Evolutionary conservation across 2,888 invertebrate genomes (phyloP), one percentile per base, ranked within the genome.

Genomic region (Tipula helvola): DNA sequence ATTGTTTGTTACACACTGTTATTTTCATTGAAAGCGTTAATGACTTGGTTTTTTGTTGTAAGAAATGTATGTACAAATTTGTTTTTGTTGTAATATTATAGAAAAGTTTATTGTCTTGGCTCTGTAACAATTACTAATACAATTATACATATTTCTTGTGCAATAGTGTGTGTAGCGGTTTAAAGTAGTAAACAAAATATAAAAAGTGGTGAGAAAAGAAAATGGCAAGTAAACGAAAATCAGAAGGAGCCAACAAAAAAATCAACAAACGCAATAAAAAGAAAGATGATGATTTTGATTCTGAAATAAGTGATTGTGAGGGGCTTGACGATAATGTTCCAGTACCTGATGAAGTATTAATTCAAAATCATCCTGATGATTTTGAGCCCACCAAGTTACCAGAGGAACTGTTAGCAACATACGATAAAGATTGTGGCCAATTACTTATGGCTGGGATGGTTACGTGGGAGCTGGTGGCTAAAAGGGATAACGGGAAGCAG

Each of bases 391-490:
- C 93, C 8, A 94, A 94, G 89, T 90, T 95, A 88, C 95, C 95
- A 8, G 94, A 95, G 90, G 95, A 95, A 89, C 91, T 95, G 85
- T 90, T 95, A 87, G 92, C 93, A 88, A 92, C 94, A 0, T 92
- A 95, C 89, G 94, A 94, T 89, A 95, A 95, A 90, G 93, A 94
- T 0, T 93, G 95, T 0, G 97, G 97, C 7, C 93, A 94, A 87
- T 91, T 98, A 87, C 90, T 98, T 89, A 94, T 98, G 88, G 95
- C 96, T 88, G 98, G 98, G 2, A 94, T 96, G 89, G 96, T 97
- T 0, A 97, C 97, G 89, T 98, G 98, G 98, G 98, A 98, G 89
- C 92, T 96, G 89, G 95, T 96, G 87, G 97, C 97, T 0, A 94
- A 96, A 87, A 94, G 96, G 87, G 95, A 95, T 89, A 94, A 95